Evolutionary conservation across 2,888 invertebrate species (phyloP).

Genomic region (Ischnura elegans): DNA sequence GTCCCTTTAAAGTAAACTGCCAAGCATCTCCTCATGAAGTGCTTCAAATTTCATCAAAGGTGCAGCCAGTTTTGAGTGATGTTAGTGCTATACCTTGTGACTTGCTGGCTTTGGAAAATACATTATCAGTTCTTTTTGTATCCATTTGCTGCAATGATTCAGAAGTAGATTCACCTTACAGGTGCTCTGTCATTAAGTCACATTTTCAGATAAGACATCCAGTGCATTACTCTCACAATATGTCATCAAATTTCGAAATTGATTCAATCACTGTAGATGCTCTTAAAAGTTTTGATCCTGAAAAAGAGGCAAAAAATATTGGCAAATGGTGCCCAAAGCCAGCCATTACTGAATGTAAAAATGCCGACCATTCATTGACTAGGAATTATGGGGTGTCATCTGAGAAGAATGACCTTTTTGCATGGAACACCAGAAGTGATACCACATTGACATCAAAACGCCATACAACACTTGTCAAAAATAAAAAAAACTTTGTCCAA

Average conservation of each 20-base stretch:
- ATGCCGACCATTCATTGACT: background rate
- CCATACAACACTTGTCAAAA: background rate
- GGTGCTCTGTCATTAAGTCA: background rate
- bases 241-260: background rate
- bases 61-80: background rate
- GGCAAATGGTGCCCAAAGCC: background rate
- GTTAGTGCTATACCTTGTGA: background rate
- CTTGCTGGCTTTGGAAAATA: conserved; percentile 19
- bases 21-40: background rate
- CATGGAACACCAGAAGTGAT: background rate
- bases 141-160: background rate
- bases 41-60: background rate
- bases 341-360: background rate
- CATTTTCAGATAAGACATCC: background rate
- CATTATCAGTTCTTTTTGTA: background rate
- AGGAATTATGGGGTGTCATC: background rate
- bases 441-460: background rate
- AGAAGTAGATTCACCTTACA: background rate
- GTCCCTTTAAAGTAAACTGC: background rate
- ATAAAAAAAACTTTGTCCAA: background rate
- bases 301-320: conserved; percentile 5
- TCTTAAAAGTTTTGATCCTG: background rate
- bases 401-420: background rate
- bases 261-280: conserved; percentile 35
- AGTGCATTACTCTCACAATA: background rate